Percentiles rank a stretch among this genome's conserved stretches.
These are phyloP conservation scores for Pteropus rufus DNA, from an alignment of 2,797 vertebrate genomes.

Conservation along the genomic window DNA sequence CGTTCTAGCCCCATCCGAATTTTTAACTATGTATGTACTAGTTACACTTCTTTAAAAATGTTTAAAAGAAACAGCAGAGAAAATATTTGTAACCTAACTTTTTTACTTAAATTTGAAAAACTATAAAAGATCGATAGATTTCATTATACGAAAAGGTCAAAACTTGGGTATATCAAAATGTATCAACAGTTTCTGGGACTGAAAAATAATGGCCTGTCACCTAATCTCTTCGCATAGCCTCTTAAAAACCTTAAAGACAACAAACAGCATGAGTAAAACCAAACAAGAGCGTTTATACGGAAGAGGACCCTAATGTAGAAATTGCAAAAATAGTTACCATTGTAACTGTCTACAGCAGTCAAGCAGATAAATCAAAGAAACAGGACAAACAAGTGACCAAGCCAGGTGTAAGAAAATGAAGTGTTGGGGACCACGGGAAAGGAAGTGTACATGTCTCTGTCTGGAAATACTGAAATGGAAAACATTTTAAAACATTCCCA, in stretches of 20 bases:
- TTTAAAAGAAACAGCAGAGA: background rate
- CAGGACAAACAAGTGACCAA: background rate
- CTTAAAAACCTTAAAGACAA: background rate
- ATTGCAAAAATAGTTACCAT: background rate
- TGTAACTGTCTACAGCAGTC: background rate
- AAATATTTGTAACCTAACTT: background rate
- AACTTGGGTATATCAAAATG: background rate
- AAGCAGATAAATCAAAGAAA: background rate
- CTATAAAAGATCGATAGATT: background rate
- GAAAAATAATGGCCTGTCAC: background rate
- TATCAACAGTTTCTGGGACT: background rate
- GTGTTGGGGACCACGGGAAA: too few relatives aligned
- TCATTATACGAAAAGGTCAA: background rate
- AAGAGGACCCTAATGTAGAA: background rate
- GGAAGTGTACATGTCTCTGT: background rate
- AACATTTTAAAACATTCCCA: background rate
- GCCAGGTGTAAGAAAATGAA: background rate
- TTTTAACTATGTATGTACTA: background rate
- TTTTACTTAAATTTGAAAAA: background rate
- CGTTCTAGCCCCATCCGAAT: background rate
- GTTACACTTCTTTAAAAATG: background rate
- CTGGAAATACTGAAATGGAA: background rate
- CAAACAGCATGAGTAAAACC: background rate
- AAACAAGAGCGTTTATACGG: background rate
- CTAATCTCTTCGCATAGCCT: background rate